phyloP scores from a whole-genome alignment of 2,888 invertebrate species.

The Chaetogeoica ovagalla region DNA sequence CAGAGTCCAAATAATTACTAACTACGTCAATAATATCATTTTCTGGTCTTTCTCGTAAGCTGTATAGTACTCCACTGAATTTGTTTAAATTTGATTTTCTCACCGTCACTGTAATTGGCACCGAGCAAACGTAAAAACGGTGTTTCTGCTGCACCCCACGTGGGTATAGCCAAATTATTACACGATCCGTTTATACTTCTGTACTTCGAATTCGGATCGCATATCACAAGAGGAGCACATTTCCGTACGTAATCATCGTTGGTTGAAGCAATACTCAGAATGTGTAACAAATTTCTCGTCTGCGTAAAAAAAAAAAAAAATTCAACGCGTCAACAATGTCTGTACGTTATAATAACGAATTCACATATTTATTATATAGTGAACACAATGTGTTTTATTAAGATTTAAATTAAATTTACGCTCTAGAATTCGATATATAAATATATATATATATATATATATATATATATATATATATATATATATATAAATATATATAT shows the following conservation, averaged over 20 bases:
- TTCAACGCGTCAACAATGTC: neutral
- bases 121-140: conserved; percentile 62
- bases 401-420: too few relatives aligned
- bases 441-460: too few relatives aligned
- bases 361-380: too few relatives aligned
- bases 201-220: conserved; percentile 69
- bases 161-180: conserved; percentile 84
- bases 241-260: conserved; percentile 3
- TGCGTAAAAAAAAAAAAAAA: neutral
- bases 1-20: too few relatives aligned
- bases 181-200: conserved; percentile 85
- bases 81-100: neutral
- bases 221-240: conserved; percentile 32
- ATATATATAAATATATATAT: too few relatives aligned
- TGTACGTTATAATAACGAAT: too few relatives aligned
- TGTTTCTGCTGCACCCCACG: conserved; percentile 87
- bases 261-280: conserved; percentile 7
- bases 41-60: too few relatives aligned
- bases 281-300: neutral
- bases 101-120: conserved; percentile 37
- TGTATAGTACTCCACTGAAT: too few relatives aligned
- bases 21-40: too few relatives aligned
- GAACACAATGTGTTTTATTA: too few relatives aligned
- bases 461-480: too few relatives aligned
- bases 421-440: too few relatives aligned